Evolutionary conservation across 2,797 vertebrate species (phyloP).

Genomic region (Glyptemys insculpta): DNA sequence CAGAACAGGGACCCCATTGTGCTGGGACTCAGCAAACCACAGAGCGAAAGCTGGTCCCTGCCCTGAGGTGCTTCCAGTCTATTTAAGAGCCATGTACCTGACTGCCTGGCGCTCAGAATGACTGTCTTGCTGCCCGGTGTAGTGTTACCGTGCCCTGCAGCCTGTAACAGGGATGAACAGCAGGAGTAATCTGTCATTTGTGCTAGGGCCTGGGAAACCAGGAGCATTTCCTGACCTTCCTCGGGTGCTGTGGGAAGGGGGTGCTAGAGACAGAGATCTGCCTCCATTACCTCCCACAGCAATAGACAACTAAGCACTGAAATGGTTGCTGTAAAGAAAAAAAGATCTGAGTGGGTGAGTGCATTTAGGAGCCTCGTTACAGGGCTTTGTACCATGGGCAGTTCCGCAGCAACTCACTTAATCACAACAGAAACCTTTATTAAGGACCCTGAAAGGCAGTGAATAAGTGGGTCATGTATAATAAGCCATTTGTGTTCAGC

Average conservation of each 20-base stretch:
- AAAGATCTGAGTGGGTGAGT: slow-evolving; percentile 21
- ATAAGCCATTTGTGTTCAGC: slow-evolving; percentile 81
- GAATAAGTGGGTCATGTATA: slow-evolving; percentile 82
- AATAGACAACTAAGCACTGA: slow-evolving; percentile 69
- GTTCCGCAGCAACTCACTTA: slow-evolving; percentile 76
- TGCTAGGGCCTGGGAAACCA: accelerated
- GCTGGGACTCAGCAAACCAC: accelerated
- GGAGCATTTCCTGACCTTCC: neutral
- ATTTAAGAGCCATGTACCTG: accelerated
- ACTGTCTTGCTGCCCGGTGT: accelerated
- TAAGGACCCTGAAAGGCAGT: slow-evolving; percentile 76
- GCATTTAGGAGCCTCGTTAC: slow-evolving; percentile 63
- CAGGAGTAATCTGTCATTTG: neutral
- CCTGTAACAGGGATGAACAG: too few relatives aligned
- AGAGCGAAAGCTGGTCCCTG: neutral
- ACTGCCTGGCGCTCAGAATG: accelerated
- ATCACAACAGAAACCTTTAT: slow-evolving; percentile 82
- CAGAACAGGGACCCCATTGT: neutral
- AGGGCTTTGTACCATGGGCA: neutral
- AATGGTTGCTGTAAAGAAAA: slow-evolving; percentile 58
- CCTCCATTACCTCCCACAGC: slow-evolving; percentile 32
- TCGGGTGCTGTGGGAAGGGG: neutral
- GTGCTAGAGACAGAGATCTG: slow-evolving; percentile 52
- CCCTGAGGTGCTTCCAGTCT: neutral
- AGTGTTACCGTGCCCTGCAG: neutral